Evolutionary conservation across 2,113 vertebrate genomes (phyloP), one percentile per base, ranked within the genome.

Genomic region (Cheirogaleus medius): DNA sequence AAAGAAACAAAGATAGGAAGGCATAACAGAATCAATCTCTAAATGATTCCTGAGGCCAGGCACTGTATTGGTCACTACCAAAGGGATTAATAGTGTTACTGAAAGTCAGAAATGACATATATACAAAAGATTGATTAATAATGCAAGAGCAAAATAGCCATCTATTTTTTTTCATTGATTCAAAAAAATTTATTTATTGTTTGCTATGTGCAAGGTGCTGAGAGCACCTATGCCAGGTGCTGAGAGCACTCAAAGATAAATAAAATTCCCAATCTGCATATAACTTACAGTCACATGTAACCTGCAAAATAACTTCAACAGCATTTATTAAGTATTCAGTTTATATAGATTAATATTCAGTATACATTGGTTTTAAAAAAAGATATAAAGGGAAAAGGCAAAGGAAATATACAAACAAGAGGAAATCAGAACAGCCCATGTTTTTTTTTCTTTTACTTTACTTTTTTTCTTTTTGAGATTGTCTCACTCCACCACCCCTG

Each of bases 241-340:
- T n/a, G n/a, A 95, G 78, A 97, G 39, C 93, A 87, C 96, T 95
- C 91, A 89, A 94, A 98, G 42, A 97, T 95, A 25, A 97, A 83
- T 69, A 73, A 96, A 94, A 80, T 82, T 88, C 71, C 32, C 68
- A 91, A 39, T 91, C 78, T 23, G 89, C 94, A 94, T 44, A 93
- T 80, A 95, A 94, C 71, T 97, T 74, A 78, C 34, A 71, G 86
- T 71, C n/a, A 76, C 25, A 84, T 76, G 18, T 49, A 95, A 83
- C 58, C 74, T 80, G 42, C 21, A 93, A 91, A 97, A 93, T 91
- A 68, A 80, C 69, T 89, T 93, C 54, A 93, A 88, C 17, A 77
- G 76, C 27, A 83, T 83, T 94, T 95, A 91, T 85, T 95, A 93
- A 91, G 82, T 54, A 91, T 76, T 93, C 87, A 89, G 66, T 58